phyloP scores from a whole-genome alignment of 2,888 invertebrate species.

The Panzeria rudis region DNA sequence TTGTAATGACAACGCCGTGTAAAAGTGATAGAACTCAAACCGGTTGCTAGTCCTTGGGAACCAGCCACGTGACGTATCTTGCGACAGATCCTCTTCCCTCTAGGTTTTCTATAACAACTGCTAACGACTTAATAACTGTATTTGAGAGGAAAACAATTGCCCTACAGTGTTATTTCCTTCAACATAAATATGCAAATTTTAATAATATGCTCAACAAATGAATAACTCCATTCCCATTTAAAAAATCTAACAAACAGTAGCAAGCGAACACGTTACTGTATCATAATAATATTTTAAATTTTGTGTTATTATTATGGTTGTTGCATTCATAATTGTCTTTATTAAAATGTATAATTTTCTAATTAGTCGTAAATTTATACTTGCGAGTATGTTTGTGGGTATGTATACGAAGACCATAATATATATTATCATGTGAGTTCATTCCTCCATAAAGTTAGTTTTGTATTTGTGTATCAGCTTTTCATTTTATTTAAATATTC shows the following conservation, averaged over 20 bases:
- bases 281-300: constrained; percentile 28
- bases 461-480: constrained; percentile 28
- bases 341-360: constrained; percentile 70
- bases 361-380: constrained; percentile 40
- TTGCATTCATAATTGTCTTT: constrained; percentile 58
- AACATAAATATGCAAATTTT: neutral
- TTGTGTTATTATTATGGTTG: constrained; percentile 4
- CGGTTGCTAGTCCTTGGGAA: too few relatives aligned
- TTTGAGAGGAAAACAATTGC: too few relatives aligned
- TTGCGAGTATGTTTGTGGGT: neutral
- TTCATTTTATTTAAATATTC: constrained; percentile 32
- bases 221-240: neutral
- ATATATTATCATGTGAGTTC: neutral
- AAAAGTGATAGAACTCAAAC: too few relatives aligned
- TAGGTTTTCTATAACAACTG: too few relatives aligned
- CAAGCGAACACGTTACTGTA: constrained; percentile 20
- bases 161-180: too few relatives aligned
- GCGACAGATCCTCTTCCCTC: too few relatives aligned
- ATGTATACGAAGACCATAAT: neutral
- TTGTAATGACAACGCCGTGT: too few relatives aligned
- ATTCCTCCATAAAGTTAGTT: constrained; percentile 19
- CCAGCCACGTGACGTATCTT: too few relatives aligned
- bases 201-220: neutral
- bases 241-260: constrained; percentile 50
- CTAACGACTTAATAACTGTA: too few relatives aligned